These are phyloP conservation scores for Drosophila ohnishii DNA, from an alignment of 1,140 invertebrate species.

Conservation along the genomic window DNA sequence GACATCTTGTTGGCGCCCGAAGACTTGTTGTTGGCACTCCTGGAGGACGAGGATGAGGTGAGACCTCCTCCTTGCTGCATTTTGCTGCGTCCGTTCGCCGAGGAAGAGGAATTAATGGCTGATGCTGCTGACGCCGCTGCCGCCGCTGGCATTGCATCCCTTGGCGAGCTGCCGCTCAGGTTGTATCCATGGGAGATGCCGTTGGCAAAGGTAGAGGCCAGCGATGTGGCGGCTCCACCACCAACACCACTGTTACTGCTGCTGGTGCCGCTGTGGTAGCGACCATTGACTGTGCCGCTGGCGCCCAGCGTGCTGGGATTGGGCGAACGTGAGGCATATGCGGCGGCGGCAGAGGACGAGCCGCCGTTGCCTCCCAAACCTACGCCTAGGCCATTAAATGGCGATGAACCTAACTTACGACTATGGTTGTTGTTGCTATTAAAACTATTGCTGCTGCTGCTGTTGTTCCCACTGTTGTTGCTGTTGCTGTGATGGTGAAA, in stretches of 20 bases:
- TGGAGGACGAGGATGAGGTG: slow-evolving; percentile 41
- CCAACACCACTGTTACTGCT: slow-evolving; percentile 36
- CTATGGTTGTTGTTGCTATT: slow-evolving; percentile 82
- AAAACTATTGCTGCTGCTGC: slow-evolving; percentile 67
- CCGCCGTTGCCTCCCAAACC: slow-evolving; percentile 29
- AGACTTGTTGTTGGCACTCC: slow-evolving; percentile 64
- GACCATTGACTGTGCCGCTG: slow-evolving; percentile 67
- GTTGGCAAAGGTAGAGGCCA: slow-evolving; percentile 75
- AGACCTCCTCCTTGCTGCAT: slow-evolving; percentile 51
- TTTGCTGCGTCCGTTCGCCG: slow-evolving; percentile 58
- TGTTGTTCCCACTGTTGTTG: slow-evolving; percentile 60
- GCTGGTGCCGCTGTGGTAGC: slow-evolving; percentile 49
- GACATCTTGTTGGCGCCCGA: slow-evolving; percentile 64
- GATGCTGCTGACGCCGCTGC: slow-evolving; percentile 2
- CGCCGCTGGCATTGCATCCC: slow-evolving; percentile 38
- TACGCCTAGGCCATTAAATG: slow-evolving; percentile 76
- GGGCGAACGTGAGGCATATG: slow-evolving; percentile 61
- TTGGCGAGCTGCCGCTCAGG: slow-evolving; percentile 69
- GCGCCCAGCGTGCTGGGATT: slow-evolving; percentile 74
- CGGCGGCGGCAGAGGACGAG: slow-evolving; percentile 18
- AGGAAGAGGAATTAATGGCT: slow-evolving; percentile 13
- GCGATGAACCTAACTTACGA: slow-evolving; percentile 80
- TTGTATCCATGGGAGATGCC: slow-evolving; percentile 82
- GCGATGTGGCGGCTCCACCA: slow-evolving; percentile 48
- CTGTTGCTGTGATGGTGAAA: slow-evolving; percentile 70